Base-by-base conservation (phyloP, 2,888 invertebrate genomes). In the Apamea epomidion region DNA sequence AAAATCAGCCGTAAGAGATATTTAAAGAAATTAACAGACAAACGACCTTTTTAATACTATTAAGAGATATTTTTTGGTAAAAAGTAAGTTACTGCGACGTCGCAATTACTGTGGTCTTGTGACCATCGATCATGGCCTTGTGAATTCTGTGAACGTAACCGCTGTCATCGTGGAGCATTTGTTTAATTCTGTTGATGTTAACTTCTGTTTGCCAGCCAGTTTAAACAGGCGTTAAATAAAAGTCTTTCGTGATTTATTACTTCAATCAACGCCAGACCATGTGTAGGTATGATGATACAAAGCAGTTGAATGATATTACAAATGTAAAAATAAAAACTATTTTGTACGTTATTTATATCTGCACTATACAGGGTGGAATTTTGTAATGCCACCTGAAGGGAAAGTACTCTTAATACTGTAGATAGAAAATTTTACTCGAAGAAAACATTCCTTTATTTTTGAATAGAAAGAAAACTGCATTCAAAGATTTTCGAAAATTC, bases 161-260 rank as follows among this genome's bases (percentile, higher is more conserved):
- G 42, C 78, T 62, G 60, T 81, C 42, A 78, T 45, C 67, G 14
- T 51, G 42, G 25, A 32, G 42, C 60, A 84, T 84, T 84, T 62
- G 84, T 84, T 77, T 77, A 77, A 68, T 83, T 77, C 29, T 54
- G 37, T 83, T 32, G 60, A 62, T 62, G 12, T 54, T 54, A 37
- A 78, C 51, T 45, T 84, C 54, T 81, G 79, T 84, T 84, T 84
- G 42, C 29, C 14, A n/a, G 51, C 7, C n/a, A 62, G 45, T 58
- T 37, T 37, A 62, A 68, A 42, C n/a, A 68, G 84, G 78, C 68
- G 79, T 54, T 54, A 54, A 81, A 78, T 84, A 78, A 62, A 80
- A 83, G 54, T 84, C 62, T 77, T 32, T 32, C 60, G n/a, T 78
- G 51, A 78, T 81, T 84, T 69, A 81, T 83, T 45, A 48, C 37